Conservation (phyloP, 2,888 invertebrate species). For the Branchipolynoe longqiensis region DNA sequence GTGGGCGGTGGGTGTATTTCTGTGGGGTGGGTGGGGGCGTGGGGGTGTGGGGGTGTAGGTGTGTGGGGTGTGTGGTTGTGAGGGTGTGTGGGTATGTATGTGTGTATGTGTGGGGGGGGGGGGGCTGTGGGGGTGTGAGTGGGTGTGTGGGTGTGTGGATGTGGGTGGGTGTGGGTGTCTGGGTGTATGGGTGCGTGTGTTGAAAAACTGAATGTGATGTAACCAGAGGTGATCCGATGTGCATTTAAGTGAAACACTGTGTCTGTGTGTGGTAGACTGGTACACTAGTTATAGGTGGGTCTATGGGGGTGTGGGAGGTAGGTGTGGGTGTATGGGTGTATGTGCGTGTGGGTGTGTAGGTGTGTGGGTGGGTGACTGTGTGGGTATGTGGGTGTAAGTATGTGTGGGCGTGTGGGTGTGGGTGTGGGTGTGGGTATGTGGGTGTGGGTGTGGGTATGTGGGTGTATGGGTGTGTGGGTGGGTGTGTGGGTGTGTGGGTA, state of each 20-base stretch:
- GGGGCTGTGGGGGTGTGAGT: not conserved
- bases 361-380: not conserved
- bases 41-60: not conserved
- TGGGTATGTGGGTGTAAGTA: not conserved
- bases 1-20: no score
- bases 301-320: not conserved
- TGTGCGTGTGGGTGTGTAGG: not conserved
- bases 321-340: not conserved
- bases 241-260: no score
- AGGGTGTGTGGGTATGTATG: not conserved
- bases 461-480: not conserved
- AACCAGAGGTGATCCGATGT: no score
- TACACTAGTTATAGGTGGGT: not conserved
- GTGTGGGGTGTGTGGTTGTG: not conserved
- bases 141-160: not conserved
- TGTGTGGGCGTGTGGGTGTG: not conserved
- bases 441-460: not conserved
- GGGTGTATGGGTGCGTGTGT: conserved; percentile 17
- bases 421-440: not conserved
- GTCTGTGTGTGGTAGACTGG: not conserved
- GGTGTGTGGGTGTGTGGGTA: not conserved
- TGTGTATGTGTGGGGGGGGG: not conserved
- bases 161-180: not conserved
- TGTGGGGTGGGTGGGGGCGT: not conserved
- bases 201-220: no score